These are phyloP conservation scores for Temnothorax nylanderi DNA, from an alignment of 1,140 invertebrate genomes.

Conservation along the genomic window DNA sequence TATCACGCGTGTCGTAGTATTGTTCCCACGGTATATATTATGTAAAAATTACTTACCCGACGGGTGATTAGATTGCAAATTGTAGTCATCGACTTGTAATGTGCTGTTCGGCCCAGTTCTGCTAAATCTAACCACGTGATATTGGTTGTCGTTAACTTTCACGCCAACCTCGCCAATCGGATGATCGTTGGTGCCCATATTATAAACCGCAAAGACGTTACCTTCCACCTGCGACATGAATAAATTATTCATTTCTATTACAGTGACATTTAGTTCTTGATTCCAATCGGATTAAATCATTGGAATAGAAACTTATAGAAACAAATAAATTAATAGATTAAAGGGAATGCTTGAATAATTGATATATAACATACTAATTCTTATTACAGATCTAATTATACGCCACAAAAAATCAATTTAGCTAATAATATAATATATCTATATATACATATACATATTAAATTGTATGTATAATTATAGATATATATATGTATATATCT, in stretches of 20 bases:
- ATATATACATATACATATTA: not conserved
- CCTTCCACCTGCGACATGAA: slow-evolving; percentile 91
- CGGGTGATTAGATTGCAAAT: slow-evolving; percentile 93
- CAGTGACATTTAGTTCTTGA: not conserved
- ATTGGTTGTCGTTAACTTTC: slow-evolving; percentile 96
- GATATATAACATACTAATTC: not conserved
- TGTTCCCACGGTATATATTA: not conserved
- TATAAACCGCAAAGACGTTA: slow-evolving; percentile 96
- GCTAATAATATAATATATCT: not conserved
- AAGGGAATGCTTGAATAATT: not conserved
- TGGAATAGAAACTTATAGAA: not conserved
- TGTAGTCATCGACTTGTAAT: slow-evolving; percentile 96
- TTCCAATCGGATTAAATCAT: not conserved
- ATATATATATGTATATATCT: not conserved
- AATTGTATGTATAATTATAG: too few species aligned
- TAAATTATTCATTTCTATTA: not conserved
- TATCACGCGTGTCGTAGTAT: not conserved
- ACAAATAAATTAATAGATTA: not conserved
- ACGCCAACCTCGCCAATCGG: slow-evolving; percentile 95
- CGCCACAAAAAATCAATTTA: not conserved
- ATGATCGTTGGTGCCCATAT: slow-evolving; percentile 96
- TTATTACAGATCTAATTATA: slow-evolving; percentile 23
- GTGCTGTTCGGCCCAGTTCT: slow-evolving; percentile 95
- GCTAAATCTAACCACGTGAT: slow-evolving; percentile 96
- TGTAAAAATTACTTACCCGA: slow-evolving; percentile 86